Percentiles rank a stretch among this genome's conserved stretches.
These are phyloP conservation scores for Tetrao urogallus DNA, from an alignment of 2,113 vertebrate species.

Conservation along the genomic window DNA sequence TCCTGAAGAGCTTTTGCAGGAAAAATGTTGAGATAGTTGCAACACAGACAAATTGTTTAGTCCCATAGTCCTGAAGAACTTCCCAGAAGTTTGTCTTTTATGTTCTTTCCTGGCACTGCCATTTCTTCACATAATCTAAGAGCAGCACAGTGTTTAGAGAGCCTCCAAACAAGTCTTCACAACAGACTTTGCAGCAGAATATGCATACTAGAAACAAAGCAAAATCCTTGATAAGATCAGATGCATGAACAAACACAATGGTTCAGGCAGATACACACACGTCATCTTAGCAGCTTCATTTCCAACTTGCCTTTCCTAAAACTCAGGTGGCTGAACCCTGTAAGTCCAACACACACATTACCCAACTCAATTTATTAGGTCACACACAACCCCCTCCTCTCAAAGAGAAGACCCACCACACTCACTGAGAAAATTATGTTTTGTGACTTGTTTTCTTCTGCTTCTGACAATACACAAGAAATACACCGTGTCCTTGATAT, in stretches of 20 bases:
- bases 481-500: background rate
- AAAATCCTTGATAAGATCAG: background rate
- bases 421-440: background rate
- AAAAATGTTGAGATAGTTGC: background rate
- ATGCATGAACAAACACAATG: background rate
- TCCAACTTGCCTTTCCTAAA: background rate
- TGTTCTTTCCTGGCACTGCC: background rate
- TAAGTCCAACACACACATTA: background rate
- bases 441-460: background rate
- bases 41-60: background rate
- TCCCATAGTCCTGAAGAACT: background rate
- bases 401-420: background rate
- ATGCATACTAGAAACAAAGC: background rate
- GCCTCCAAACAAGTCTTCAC: background rate
- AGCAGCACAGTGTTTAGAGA: background rate
- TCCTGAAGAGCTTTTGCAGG: background rate
- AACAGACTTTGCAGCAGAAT: background rate
- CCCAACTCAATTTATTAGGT: background rate
- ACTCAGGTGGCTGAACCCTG: background rate
- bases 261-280: background rate
- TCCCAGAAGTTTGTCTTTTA: background rate
- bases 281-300: background rate
- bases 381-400: background rate
- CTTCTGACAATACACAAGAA: background rate
- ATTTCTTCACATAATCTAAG: background rate